Base-by-base conservation (phyloP, 2,113 vertebrate species). In the Microcebus griseorufus region DNA sequence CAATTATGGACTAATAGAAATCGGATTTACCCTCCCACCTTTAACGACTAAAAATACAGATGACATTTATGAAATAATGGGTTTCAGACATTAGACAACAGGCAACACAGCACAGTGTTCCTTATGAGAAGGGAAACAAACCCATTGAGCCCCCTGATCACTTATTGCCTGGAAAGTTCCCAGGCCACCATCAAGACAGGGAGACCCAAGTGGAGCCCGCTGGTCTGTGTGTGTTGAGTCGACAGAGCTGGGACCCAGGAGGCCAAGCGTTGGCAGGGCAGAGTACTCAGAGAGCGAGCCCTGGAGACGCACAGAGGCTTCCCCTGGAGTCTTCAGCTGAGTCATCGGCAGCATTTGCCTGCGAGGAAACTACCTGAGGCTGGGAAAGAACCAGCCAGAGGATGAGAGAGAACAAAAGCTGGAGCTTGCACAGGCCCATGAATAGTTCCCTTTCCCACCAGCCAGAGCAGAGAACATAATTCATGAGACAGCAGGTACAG, bases 331-430 rank as follows among this genome's bases (percentile, higher is more conserved):
- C 86, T 48, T 13, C 37, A 1, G 7, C 86, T 42, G 65, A 73
- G 69, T 58, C 83, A 55, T 32, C 42, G 2, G 9, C n/a, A 12
- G n/a, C 48, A 45, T 4, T 1, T 8, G 84, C 75, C 48, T 69
- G 23, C 14, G 60, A 82, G 85, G 91, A 84, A 96, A 83, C 64
- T 53, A 90, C 82, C 95, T 29, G 90, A 82, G 80, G 32, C 34
- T 3, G 34, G 73, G 69, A 70, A 85, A 86, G 90, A 94, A 73
- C 72, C 45, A 29, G 14, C 84, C 37, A 34, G 73, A 86, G 16
- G 29, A 39, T 29, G 32, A 29, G 16, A 17, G 9, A 64, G 62
- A 79, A 80, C 55, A 6, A 82, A 95, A 80, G 5, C 22, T n/a
- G 18, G 67, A 29, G 18, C 18, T 53, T 37, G 9, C 29, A 12